Conservation (phyloP, 2,888 invertebrate species). For the Ennomos fuscantarius region DNA sequence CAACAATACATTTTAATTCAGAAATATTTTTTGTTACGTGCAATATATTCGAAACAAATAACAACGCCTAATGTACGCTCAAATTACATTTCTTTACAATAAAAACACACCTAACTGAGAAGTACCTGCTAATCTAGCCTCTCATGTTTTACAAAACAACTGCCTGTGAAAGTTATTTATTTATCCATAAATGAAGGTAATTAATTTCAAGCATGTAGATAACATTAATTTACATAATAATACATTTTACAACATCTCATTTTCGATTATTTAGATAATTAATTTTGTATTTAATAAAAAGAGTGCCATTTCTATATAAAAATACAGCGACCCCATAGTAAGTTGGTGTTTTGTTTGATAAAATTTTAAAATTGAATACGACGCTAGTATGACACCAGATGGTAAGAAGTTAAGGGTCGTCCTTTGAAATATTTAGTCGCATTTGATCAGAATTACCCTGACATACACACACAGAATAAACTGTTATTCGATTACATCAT, state of each 20-base stretch:
- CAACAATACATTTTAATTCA: constrained; percentile 31
- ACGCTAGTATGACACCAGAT: constrained; percentile 3
- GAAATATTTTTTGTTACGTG: constrained; percentile 18
- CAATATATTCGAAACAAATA: constrained; percentile 22
- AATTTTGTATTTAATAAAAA: constrained; percentile 14
- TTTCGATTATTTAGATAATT: constrained; percentile 12
- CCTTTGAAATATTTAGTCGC: constrained; percentile 7
- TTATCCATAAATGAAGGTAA: constrained; percentile 3
- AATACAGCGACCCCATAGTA: constrained; percentile 8
- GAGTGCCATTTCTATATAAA: constrained; percentile 15
- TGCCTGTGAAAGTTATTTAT: constrained; percentile 11
- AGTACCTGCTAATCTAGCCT: constrained; percentile 33
- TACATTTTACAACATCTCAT: constrained; percentile 13
- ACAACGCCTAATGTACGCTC: constrained; percentile 22
- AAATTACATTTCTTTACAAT: constrained; percentile 19
- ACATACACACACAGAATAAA: constrained; percentile 20
- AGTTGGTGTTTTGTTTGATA: background rate
- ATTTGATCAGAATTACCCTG: constrained; percentile 21
- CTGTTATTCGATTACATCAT: constrained; percentile 17
- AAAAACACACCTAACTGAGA: constrained; percentile 25
- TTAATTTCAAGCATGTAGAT: background rate
- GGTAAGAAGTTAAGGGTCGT: background rate
- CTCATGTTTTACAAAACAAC: constrained; percentile 19
- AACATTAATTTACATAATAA: constrained; percentile 7
- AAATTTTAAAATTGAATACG: constrained; percentile 4